Evolutionary conservation across 2,797 vertebrate species (phyloP).

Genomic region (Catamblyrhynchus diadema): DNA sequence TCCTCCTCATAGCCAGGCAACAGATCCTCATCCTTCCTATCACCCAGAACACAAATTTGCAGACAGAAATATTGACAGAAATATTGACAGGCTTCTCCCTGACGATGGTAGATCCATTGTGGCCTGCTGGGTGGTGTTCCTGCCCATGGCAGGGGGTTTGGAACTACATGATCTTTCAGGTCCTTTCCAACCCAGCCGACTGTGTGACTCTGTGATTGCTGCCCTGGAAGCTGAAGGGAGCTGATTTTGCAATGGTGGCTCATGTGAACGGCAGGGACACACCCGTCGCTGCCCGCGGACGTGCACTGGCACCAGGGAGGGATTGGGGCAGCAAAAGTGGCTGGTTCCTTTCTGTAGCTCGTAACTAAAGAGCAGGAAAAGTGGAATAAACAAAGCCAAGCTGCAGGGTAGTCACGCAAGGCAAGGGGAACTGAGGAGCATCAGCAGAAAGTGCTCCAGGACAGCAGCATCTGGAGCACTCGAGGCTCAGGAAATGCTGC

Average conservation of each 20-base stretch:
- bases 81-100: neutral
- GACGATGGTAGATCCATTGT: rapidly evolving
- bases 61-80: neutral
- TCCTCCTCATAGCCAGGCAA: neutral
- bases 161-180: neutral
- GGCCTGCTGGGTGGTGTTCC: neutral
- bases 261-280: neutral
- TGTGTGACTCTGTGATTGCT: neutral
- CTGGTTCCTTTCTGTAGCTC: neutral
- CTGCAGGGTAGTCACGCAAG: conserved; percentile 6
- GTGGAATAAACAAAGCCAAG: conserved; percentile 45
- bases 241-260: neutral
- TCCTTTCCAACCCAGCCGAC: neutral
- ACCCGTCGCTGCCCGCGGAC: rapidly evolving
- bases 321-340: neutral
- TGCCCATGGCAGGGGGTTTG: neutral
- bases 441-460: conserved; percentile 54
- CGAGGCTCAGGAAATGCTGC: conserved; percentile 48
- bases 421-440: conserved; percentile 24
- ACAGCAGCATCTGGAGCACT: conserved; percentile 51
- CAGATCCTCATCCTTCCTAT: neutral
- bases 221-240: neutral
- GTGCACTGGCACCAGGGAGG: neutral
- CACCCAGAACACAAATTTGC: neutral
- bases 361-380: conserved; percentile 9